A percentile compares a stretch with the other conserved stretches of the same genome.
Conservation (phyloP, 2,113 vertebrate species). For the Vireo altiloquus region DNA sequence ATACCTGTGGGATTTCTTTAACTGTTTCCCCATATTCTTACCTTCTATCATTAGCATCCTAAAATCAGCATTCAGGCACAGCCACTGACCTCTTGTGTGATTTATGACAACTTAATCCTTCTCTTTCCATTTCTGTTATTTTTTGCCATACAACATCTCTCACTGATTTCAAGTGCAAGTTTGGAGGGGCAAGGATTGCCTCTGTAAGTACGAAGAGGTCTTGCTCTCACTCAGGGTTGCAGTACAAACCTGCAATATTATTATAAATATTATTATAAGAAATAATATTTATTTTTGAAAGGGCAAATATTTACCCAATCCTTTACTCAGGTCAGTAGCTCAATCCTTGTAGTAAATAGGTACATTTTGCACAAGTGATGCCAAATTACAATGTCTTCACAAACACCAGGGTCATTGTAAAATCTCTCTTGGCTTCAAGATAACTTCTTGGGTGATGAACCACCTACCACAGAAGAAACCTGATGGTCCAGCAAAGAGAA, state of each 20-base stretch:
- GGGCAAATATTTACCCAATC: not conserved
- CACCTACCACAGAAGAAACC: not conserved
- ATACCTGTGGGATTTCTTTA: not conserved
- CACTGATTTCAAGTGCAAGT: not conserved
- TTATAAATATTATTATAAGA: not conserved
- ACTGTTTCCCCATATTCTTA: not conserved
- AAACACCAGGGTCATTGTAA: not conserved
- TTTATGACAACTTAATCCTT: not conserved
- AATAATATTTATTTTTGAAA: not conserved
- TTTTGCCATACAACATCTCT: not conserved
- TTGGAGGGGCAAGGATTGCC: not conserved
- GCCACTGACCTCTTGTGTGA: not conserved
- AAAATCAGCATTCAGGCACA: not conserved
- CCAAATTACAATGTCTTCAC: not conserved
- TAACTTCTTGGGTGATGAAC: not conserved
- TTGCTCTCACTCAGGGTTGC: not conserved
- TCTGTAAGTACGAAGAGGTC: not conserved
- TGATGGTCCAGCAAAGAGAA: not conserved
- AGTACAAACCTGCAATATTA: not conserved
- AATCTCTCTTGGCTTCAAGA: not conserved
- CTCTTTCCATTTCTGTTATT: not conserved
- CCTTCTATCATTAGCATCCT: not conserved
- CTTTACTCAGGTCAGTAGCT: not conserved
- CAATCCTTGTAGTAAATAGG: not conserved
- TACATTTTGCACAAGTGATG: not conserved